phyloP scores from a whole-genome alignment of 2,113 vertebrate species.

The Halichoeres trimaculatus region DNA sequence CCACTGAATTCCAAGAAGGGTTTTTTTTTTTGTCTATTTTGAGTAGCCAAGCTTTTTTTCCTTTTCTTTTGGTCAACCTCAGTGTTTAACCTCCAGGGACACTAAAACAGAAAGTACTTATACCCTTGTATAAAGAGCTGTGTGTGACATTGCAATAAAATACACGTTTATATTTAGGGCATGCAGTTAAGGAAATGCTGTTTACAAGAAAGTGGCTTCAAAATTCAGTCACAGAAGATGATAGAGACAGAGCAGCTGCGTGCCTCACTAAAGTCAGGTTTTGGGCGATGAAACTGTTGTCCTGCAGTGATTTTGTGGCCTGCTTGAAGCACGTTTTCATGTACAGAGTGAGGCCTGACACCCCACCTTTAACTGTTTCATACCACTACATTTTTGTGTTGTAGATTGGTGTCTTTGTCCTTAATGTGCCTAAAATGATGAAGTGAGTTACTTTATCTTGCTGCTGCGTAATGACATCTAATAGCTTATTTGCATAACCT shows the following conservation, averaged over 20 bases:
- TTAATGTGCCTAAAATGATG: slow-evolving; percentile 67
- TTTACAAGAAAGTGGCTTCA: background rate
- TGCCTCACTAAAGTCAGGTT: background rate
- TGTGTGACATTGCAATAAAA: slow-evolving; percentile 3
- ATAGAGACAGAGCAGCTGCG: background rate
- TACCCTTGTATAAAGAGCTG: slow-evolving; percentile 1
- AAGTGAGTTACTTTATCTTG: slow-evolving; percentile 44
- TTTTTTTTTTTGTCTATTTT: slow-evolving; percentile 29
- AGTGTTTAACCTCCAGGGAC: slow-evolving; percentile 5
- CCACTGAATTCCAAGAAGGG: slow-evolving; percentile 13
- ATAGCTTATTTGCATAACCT: slow-evolving; percentile 18
- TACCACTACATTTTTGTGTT: slow-evolving; percentile 28
- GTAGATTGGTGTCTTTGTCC: slow-evolving; percentile 34
- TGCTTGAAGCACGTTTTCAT: too few species aligned
- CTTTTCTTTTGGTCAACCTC: slow-evolving; percentile 18
- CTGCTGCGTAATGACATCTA: slow-evolving; percentile 48
- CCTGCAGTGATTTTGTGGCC: background rate
- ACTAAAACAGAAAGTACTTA: slow-evolving; percentile 5
- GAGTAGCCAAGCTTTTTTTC: background rate
- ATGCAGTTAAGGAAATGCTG: background rate
- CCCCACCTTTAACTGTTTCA: background rate
- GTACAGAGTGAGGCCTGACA: too few species aligned
- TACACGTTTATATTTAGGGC: background rate
- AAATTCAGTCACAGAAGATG: background rate
- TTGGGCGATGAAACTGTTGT: background rate